A percentile compares a stretch with the other conserved stretches of the same genome.
Evolutionary conservation across 1,140 invertebrate genomes (phyloP).

Genomic region (Eumeta japonica): DNA sequence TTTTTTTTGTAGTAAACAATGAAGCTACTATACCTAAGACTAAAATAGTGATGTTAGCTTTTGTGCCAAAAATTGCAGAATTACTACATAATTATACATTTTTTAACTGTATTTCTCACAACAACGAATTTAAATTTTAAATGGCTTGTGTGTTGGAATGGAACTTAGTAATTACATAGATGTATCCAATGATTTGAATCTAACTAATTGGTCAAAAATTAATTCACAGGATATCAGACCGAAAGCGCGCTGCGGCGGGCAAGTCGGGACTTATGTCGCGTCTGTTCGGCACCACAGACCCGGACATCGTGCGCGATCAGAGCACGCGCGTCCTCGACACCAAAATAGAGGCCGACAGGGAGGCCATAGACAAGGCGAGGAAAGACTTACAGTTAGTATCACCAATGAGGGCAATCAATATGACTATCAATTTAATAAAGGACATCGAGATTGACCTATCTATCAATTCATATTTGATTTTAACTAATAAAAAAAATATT

Average conservation of each 20-base stretch:
- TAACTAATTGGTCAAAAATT: neutral
- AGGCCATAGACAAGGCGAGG: constrained; percentile 61
- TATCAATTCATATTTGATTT: neutral
- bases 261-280: constrained; percentile 71
- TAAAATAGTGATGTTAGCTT: no score
- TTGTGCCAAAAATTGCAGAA: no score
- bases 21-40: no score
- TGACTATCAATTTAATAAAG: neutral
- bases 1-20: no score
- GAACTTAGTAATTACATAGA: no score
- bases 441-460: neutral
- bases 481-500: no score
- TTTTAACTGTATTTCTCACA: no score
- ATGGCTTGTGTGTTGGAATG: no score
- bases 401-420: neutral
- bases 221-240: constrained; percentile 50
- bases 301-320: constrained; percentile 75
- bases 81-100: no score
- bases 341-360: constrained; percentile 67
- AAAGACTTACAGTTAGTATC: constrained; percentile 63
- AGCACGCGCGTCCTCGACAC: constrained; percentile 71
- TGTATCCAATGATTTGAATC: neutral
- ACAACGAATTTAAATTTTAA: no score
- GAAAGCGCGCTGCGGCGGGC: constrained; percentile 60
- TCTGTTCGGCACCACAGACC: constrained; percentile 76